A percentile compares a stretch with the other conserved stretches of the same genome.
These are phyloP conservation scores for Invenusta paracnida DNA, from an alignment of 2,888 invertebrate species.

Conservation along the genomic window DNA sequence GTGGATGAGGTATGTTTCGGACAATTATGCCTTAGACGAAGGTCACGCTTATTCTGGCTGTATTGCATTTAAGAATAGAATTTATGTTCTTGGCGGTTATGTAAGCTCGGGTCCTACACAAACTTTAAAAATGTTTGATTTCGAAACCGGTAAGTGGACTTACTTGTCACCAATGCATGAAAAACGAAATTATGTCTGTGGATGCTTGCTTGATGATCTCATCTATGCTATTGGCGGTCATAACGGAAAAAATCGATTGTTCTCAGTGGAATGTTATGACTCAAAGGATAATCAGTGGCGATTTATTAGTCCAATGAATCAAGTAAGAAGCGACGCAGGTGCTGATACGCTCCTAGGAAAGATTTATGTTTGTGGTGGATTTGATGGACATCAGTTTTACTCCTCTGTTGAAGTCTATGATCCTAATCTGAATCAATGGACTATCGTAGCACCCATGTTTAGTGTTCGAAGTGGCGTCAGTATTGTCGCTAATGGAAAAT, in stretches of 20 bases:
- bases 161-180: constrained; percentile 62
- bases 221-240: constrained; percentile 58
- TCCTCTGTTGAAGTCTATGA: constrained; percentile 40
- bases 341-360: neutral
- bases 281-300: constrained; percentile 37
- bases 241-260: constrained; percentile 34
- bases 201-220: constrained; percentile 57
- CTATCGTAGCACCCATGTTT: constrained; percentile 23
- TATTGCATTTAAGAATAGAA: too few relatives aligned
- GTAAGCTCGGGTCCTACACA: too few relatives aligned
- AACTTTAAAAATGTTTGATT: constrained; percentile 32
- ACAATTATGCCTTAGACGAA: too few relatives aligned
- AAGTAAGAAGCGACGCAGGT: constrained; percentile 38
- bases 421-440: constrained; percentile 42
- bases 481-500: constrained; percentile 26
- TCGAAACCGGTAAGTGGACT: constrained; percentile 52
- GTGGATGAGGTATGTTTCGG: too few relatives aligned
- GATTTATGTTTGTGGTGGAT: constrained; percentile 43
- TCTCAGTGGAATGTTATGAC: constrained; percentile 38
- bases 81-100: too few relatives aligned
- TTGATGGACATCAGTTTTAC: constrained; percentile 42
- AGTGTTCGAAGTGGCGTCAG: constrained; percentile 42
- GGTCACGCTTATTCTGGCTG: too few relatives aligned
- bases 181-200: constrained; percentile 67
- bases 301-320: constrained; percentile 36